Base-by-base conservation (phyloP, 2,113 vertebrate species). In the Cephalopholis sonnerati region DNA sequence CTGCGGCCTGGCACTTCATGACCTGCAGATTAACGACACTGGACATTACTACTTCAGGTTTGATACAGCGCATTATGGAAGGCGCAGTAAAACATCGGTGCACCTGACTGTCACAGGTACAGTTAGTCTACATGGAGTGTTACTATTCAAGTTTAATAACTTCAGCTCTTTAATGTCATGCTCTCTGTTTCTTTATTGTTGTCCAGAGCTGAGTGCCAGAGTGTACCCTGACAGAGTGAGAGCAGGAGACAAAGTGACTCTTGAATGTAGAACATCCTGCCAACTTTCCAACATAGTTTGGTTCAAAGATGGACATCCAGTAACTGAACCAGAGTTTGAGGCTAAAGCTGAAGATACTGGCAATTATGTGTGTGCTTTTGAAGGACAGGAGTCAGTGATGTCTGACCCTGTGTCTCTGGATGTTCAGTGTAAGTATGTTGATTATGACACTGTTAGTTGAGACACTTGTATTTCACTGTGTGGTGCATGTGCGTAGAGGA, bases 41-140 rank as follows among this genome's bases (percentile, higher is more conserved):
- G 89, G 87, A 58, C 5, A 84, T 81, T 91, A 89, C 69, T 88
- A 79, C 83, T 91, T 91, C 58, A 65, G 59, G 51, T 91, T 88
- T 54, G 72, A 84, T 2, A 87, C 75, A 0, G 3, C 77, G 0
- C 55, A 0, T 1, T 74, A 4, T 24, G 48, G 75, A 46, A 1
- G 54, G 61, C 39, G 6, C 1, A 89, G 81, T 39, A 84, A 12
- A 61, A 0, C 0, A 0, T 86, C 87, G 1, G 32, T 88, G 13
- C 5, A 24, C 70, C 83, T 92, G 46, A 24, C 53, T 44, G 48
- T 91, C 62, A 86, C 68, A 83, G 91, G 91, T 92, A 81, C 74
- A 58, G 12, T 2, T 1, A 54, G 20, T 24, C 16, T 7, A 8
- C 13, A 13, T 25, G 13, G 13, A 48, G 1, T 10, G 0, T 64